Base-by-base conservation (phyloP, 2,797 vertebrate genomes). In the Hippoglossus hippoglossus region DNA sequence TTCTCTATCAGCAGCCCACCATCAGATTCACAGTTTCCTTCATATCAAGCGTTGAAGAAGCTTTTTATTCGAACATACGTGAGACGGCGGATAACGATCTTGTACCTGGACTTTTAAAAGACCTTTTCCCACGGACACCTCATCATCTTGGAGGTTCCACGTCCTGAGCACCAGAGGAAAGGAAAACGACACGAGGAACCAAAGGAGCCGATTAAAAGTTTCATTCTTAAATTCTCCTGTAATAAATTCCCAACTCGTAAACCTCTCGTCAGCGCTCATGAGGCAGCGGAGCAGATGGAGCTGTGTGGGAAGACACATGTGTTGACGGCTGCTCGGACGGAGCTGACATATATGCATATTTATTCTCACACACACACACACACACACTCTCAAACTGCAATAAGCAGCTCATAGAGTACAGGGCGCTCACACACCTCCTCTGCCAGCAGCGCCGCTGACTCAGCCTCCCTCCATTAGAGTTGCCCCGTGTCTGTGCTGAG, bases 231-330 rank as follows among this genome's bases (percentile, higher is more conserved):
- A 46, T 46, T 46, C 44, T 19, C 11, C 36, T 3, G 36, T 12
- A 4, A 13, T 39, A 13, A 39, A 39, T 39, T 39, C 36, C 11
- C 4, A 39, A 39, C 36, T 39, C 36, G 3, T 39, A 13, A 39
- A 39, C 12, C 41, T 2, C 26, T 28, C 26, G 26, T 53, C 24
- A 22, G 26, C 47, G 69, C 28, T 44, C 63, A 61, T n/a, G 53
- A 73, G 26, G 57, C 62, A 72, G 73, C 63, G 6, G 76, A 80
- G 19, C 88, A 91, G 89, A 89, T 90, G 89, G 89, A 65, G 60
- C 59, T 25, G 71, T 53, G 87, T 86, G 82, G 88, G 83, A 59
- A 1, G 74, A 72, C 50, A 34, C 58, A 55, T 67, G 77, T 8
- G 5, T 61, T 74, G 70, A 85, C 64, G 64, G 36, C 28, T 67